Conservation (phyloP, 2,888 invertebrate species). For the Noctua janthe region DNA sequence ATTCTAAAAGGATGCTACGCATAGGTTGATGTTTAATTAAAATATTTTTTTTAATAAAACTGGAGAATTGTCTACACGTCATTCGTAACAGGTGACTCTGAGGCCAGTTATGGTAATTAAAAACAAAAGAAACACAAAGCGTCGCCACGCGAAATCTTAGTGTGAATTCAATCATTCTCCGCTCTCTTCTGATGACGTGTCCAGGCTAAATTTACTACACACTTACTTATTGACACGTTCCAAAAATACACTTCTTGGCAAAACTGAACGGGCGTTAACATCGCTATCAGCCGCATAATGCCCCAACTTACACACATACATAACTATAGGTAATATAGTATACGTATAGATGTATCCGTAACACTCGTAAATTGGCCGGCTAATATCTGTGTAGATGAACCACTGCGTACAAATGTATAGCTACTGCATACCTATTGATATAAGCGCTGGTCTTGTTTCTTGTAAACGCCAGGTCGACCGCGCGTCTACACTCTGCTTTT, state of each 20-base stretch:
- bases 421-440: slow-evolving; percentile 58
- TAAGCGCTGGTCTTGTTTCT: slow-evolving; percentile 68
- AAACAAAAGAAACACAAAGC: slow-evolving; percentile 69
- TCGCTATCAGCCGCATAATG: slow-evolving; percentile 88
- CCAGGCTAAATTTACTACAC: slow-evolving; percentile 88
- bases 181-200: slow-evolving; percentile 85
- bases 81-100: slow-evolving; percentile 65
- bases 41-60: slow-evolving; percentile 21
- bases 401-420: slow-evolving; percentile 32
- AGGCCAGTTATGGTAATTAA: slow-evolving; percentile 64
- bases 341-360: slow-evolving; percentile 68
- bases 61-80: slow-evolving; percentile 54
- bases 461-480: slow-evolving; percentile 67
- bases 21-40: background rate
- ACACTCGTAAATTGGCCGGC: slow-evolving; percentile 65
- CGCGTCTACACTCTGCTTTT: slow-evolving; percentile 63
- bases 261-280: slow-evolving; percentile 90
- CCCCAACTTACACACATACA: slow-evolving; percentile 78
- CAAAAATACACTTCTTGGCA: slow-evolving; percentile 90
- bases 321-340: slow-evolving; percentile 66
- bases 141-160: slow-evolving; percentile 71
- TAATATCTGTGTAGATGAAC: slow-evolving; percentile 45
- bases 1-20: background rate
- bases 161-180: slow-evolving; percentile 84
- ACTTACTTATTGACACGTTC: slow-evolving; percentile 90